Conservation (phyloP, 2,113 vertebrate species). For the Echinops telfairi region DNA sequence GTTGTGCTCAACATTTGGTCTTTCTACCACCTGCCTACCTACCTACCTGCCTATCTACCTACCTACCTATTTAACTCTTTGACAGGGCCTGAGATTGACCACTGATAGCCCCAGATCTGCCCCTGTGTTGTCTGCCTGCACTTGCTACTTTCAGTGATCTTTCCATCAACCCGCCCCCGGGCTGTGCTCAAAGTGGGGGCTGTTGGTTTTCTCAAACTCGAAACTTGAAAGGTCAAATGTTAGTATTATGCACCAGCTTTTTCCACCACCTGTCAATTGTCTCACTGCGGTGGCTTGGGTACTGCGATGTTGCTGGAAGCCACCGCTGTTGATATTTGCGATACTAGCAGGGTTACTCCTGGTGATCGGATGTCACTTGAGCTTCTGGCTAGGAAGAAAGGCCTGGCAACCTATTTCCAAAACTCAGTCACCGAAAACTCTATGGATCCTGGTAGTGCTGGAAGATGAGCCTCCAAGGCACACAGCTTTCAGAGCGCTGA, state of each 20-base stretch:
- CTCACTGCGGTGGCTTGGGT: not conserved
- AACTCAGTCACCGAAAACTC: not conserved
- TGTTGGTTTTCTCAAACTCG: not conserved
- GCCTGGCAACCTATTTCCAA: not conserved
- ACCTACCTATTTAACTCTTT: too few species aligned
- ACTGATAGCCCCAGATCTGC: not conserved
- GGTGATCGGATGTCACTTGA: not conserved
- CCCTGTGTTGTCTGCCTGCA: not conserved
- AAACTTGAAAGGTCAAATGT: not conserved
- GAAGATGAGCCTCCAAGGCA: not conserved
- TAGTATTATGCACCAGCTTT: not conserved
- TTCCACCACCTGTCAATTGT: not conserved
- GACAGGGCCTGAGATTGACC: too few species aligned
- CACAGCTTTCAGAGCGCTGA: not conserved
- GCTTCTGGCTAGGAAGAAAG: not conserved
- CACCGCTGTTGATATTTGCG: not conserved
- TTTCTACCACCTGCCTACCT: too few species aligned
- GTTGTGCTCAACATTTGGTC: too few species aligned
- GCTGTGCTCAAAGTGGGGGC: not conserved
- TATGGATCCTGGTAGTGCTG: not conserved
- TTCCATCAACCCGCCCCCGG: not conserved
- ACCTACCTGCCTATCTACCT: too few species aligned
- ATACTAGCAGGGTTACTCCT: not conserved
- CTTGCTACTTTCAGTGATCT: not conserved
- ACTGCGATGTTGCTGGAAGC: not conserved